Evolutionary conservation across 2,113 vertebrate species (phyloP).

Genomic region (Shinisaurus crocodilurus): DNA sequence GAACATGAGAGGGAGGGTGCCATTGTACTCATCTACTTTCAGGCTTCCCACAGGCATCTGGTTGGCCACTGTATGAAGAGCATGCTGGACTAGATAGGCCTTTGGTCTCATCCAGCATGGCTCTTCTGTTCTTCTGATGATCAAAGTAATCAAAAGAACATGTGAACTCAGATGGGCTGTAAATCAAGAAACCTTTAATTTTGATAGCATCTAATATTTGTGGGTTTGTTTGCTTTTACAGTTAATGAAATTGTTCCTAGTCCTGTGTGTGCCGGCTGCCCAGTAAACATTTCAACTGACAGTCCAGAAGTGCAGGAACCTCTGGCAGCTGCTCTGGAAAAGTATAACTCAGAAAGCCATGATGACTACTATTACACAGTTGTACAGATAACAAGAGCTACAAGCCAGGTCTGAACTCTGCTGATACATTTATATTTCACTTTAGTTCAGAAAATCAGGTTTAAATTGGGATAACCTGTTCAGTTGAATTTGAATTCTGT

Average conservation of each 20-base stretch:
- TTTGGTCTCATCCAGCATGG: no score
- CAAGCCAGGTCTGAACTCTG: slow-evolving; percentile 69
- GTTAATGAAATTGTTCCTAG: background rate
- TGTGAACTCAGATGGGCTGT: no score
- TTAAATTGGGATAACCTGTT: background rate
- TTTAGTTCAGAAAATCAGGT: background rate
- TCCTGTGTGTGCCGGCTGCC: slow-evolving; percentile 4
- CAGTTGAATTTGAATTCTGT: no score
- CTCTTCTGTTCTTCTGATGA: background rate
- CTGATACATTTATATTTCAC: background rate
- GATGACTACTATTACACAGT: slow-evolving; percentile 68
- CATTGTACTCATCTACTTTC: no score
- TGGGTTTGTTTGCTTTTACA: background rate
- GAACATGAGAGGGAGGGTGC: no score
- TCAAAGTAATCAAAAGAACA: background rate
- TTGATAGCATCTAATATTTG: no score
- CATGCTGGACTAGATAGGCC: no score
- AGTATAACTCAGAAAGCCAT: slow-evolving; percentile 61
- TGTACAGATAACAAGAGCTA: slow-evolving; percentile 49
- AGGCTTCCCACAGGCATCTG: no score
- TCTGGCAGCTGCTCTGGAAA: slow-evolving; percentile 59
- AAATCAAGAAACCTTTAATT: no score
- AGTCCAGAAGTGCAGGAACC: slow-evolving; percentile 58
- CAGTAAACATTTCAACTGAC: background rate
- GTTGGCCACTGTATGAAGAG: no score